Conservation (phyloP, 1,140 invertebrate genomes). For the Dendrolimus kikuchii region DNA sequence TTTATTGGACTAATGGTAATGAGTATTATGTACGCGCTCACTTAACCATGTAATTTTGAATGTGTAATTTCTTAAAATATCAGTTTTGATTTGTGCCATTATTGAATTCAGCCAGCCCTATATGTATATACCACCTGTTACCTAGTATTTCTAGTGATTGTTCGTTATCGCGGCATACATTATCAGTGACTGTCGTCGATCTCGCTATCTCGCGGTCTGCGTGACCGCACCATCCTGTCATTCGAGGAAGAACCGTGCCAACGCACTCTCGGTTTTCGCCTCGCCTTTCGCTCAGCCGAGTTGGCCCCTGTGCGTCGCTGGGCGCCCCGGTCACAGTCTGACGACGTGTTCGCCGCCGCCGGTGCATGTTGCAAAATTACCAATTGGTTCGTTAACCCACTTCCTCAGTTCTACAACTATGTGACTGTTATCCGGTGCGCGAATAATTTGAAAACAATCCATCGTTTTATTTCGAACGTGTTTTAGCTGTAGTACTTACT, state of each 20-base stretch:
- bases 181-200: conserved; percentile 58
- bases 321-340: conserved; percentile 39
- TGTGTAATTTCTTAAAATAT: too few relatives aligned
- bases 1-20: too few relatives aligned
- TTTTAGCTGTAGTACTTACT: conserved; percentile 4
- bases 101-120: too few relatives aligned
- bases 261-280: conserved; percentile 58
- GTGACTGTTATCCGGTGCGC: conserved; percentile 25
- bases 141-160: conserved; percentile 18
- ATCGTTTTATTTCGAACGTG: conserved; percentile 7
- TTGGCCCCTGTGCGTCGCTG: conserved; percentile 6
- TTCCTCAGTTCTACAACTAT: conserved; percentile 24
- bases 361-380: conserved; percentile 44
- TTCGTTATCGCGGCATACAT: conserved; percentile 41
- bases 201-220: conserved; percentile 53
- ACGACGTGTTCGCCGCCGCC: conserved; percentile 27
- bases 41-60: too few relatives aligned
- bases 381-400: conserved; percentile 48
- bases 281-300: conserved; percentile 35
- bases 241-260: conserved; percentile 53
- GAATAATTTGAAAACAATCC: conserved; percentile 29
- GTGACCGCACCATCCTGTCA: conserved; percentile 53
- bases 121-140: too few relatives aligned
- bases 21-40: too few relatives aligned
- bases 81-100: too few relatives aligned